Evolutionary conservation across 2,888 invertebrate genomes (phyloP), one percentile per base, ranked within the genome.

Genomic region (Lasioglossum villosulum): DNA sequence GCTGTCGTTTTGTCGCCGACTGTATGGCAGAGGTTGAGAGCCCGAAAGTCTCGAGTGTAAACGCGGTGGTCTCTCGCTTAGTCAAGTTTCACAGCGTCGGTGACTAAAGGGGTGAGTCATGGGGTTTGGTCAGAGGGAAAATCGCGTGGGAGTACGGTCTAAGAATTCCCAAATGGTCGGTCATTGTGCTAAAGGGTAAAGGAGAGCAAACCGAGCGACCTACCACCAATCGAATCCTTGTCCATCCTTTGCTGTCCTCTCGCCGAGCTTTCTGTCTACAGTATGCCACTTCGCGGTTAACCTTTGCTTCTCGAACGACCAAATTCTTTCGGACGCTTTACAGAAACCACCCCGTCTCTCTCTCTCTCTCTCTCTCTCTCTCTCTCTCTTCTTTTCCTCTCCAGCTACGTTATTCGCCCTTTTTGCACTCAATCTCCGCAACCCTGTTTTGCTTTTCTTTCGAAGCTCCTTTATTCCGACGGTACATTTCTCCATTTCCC

Each of bases 101-200:
- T 63, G 59, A 63, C 59, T 63, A 63, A 42, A 48, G 48, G 72
- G n/a, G 45, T 73, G 72, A 48, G 45, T 27, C 72, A 48, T 48
- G 72, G 27, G 72, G 48, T 42, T 42, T 27, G 72, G 74, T 75
- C 59, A 63, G 59, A 63, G 59, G 27, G 59, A 63, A 66, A 71
- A 56, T 48, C 74, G 78, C 68, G 73, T 74, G 80, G 79, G 82
- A 66, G 78, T 71, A 71, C 83, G 79, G 81, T 86, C 76, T 87
- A 74, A 87, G 84, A 88, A 89, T 78, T 78, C 84, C 83, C 76
- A 89, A 92, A 91, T 90, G 84, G 86, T 80, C 82, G 82, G 84
- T 79, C 88, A 90, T 91, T 91, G 90, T 90, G 83, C 82, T 86
- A 86, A 89, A 88, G 88, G 87, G 82, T 82, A 88, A 91, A 92